These are phyloP conservation scores for Taphrorychus bicolor DNA, from an alignment of 2,888 invertebrate species.

Conservation along the genomic window DNA sequence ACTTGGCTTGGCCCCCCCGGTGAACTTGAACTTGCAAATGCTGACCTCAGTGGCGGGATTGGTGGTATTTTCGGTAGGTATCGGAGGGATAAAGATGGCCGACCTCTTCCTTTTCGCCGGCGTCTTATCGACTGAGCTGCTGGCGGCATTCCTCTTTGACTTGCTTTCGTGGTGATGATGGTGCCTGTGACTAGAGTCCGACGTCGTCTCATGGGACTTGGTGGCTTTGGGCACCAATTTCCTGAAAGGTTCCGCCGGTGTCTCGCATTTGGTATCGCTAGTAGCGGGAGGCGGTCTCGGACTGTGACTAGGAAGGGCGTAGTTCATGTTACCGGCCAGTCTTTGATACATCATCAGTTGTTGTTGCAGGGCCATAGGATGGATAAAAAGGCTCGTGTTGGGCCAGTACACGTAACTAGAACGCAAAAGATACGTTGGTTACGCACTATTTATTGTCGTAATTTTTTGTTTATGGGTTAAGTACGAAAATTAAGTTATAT, in stretches of 20 bases:
- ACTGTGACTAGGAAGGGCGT: slow-evolving; percentile 50
- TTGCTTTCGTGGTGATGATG: slow-evolving; percentile 51
- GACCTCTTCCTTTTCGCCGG: slow-evolving; percentile 79
- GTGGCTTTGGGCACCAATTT: slow-evolving; percentile 47
- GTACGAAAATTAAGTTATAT: too few relatives aligned
- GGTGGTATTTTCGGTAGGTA: slow-evolving; percentile 75
- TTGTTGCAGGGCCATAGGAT: slow-evolving; percentile 76
- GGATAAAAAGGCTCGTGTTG: slow-evolving; percentile 73
- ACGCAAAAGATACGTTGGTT: too few relatives aligned
- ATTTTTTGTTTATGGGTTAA: too few relatives aligned
- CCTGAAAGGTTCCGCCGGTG: slow-evolving; percentile 50
- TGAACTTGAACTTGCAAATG: slow-evolving; percentile 93
- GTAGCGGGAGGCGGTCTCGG: slow-evolving; percentile 48
- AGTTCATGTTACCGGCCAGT: slow-evolving; percentile 65
- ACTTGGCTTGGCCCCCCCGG: slow-evolving; percentile 87
- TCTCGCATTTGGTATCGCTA: slow-evolving; percentile 52
- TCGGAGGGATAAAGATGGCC: slow-evolving; percentile 84
- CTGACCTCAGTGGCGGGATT: slow-evolving; percentile 80
- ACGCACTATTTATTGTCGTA: too few relatives aligned
- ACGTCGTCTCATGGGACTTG: slow-evolving; percentile 60
- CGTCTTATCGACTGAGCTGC: slow-evolving; percentile 53
- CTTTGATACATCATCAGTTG: slow-evolving; percentile 78
- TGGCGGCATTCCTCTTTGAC: slow-evolving; percentile 55
- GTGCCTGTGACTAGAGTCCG: slow-evolving; percentile 50
- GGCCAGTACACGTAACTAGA: slow-evolving; percentile 71